Evolutionary conservation across 2,113 vertebrate genomes (phyloP).

Genomic region (Tapirus terrestris): DNA sequence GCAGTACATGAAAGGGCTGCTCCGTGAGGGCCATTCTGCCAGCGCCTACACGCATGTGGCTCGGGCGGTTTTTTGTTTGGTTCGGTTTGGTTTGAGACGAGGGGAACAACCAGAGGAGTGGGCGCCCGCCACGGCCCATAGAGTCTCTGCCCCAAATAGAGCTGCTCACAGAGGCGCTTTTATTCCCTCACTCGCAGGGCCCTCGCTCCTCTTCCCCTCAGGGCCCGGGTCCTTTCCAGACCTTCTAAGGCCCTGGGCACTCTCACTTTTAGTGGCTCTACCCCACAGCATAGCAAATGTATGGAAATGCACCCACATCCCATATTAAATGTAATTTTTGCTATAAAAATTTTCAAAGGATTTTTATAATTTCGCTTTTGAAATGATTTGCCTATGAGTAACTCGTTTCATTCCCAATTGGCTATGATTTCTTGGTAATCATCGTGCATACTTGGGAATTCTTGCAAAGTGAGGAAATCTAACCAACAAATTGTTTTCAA

Average conservation of each 20-base stretch:
- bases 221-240: neutral
- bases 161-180: slow-evolving; percentile 44
- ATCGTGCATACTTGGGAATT: slow-evolving; percentile 67
- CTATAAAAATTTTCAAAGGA: slow-evolving; percentile 76
- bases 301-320: slow-evolving; percentile 69
- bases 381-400: slow-evolving; percentile 78
- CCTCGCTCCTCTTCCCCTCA: neutral
- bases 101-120: slow-evolving; percentile 54
- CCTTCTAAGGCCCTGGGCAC: neutral
- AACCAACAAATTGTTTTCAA: slow-evolving; percentile 80
- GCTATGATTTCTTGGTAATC: slow-evolving; percentile 77
- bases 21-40: slow-evolving; percentile 50
- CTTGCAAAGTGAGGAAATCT: slow-evolving; percentile 78
- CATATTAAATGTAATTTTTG: slow-evolving; percentile 74
- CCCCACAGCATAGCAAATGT: slow-evolving; percentile 59
- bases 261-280: slow-evolving; percentile 35
- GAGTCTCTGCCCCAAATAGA: neutral
- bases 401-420: slow-evolving; percentile 73
- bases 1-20: slow-evolving; percentile 71
- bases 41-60: slow-evolving; percentile 67
- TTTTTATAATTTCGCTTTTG: slow-evolving; percentile 75
- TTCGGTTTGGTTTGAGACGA: slow-evolving; percentile 67
- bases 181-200: neutral
- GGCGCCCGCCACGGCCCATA: neutral
- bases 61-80: neutral